Evolutionary conservation across 2,113 vertebrate genomes (phyloP).

Genomic region (Pitta sordida): DNA sequence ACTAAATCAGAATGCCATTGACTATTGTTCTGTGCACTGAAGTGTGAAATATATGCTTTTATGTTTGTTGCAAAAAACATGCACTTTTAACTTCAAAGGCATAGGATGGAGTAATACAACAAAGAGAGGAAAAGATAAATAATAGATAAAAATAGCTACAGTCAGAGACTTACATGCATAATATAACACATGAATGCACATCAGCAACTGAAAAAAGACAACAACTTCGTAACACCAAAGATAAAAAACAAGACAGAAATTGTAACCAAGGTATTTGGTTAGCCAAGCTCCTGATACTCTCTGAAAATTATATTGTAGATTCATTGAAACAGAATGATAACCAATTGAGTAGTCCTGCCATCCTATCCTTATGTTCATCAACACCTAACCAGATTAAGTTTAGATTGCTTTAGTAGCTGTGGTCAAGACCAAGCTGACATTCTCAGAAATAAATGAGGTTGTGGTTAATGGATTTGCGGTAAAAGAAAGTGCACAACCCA

Average conservation of each 20-base stretch:
- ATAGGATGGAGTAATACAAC: neutral
- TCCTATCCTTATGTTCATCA: neutral
- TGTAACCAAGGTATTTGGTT: neutral
- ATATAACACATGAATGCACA: neutral
- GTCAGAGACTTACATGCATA: neutral
- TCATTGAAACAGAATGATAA: neutral
- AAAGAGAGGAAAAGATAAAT: conserved; percentile 30
- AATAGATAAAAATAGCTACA: conserved; percentile 39
- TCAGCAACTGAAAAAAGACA: neutral
- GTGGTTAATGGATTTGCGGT: neutral
- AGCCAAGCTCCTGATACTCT: neutral
- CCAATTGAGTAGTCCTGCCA: neutral
- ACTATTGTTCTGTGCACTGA: conserved; percentile 22
- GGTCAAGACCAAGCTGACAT: neutral
- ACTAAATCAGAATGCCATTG: conserved; percentile 50
- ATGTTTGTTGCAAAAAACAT: neutral
- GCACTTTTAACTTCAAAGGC: conserved; percentile 13
- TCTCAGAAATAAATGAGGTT: neutral
- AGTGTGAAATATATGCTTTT: conserved; percentile 43
- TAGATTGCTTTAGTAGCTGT: neutral
- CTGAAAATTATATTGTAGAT: neutral
- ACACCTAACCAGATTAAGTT: neutral
- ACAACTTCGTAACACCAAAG: neutral
- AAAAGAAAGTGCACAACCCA: neutral
- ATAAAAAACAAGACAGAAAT: neutral